These are phyloP conservation scores for Amphimedon queenslandica DNA, from an alignment of 37 sponge, comb jelly and placozoan species.

Conservation along the genomic window DNA sequence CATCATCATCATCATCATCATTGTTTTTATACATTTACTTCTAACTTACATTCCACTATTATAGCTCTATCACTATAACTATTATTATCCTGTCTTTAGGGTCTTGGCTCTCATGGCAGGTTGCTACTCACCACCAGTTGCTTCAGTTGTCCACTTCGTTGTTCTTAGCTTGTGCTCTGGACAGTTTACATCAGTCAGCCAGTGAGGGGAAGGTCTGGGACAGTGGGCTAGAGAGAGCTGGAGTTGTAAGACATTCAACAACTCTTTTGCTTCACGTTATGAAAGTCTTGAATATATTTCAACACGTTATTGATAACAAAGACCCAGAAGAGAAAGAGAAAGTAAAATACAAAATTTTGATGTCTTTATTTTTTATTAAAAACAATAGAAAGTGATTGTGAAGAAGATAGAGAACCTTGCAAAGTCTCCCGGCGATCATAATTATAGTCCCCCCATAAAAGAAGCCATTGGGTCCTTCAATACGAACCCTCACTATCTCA, in stretches of 20 bases:
- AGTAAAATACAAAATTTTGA: background rate
- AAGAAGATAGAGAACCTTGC: background rate
- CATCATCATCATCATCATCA: too few relatives aligned
- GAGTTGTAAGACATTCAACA: conserved; percentile 9
- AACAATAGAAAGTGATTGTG: background rate
- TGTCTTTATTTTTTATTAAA: background rate
- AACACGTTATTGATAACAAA: conserved; percentile 59
- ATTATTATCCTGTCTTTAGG: too few relatives aligned
- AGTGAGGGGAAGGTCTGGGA: conserved; percentile 3
- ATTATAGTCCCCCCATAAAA: background rate
- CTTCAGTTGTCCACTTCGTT: conserved; percentile 24
- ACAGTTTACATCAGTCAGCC: conserved; percentile 17
- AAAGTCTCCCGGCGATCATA: background rate
- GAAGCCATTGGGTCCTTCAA: conserved; percentile 45
- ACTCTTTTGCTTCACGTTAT: conserved; percentile 40
- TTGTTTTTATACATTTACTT: too few relatives aligned
- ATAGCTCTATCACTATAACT: too few relatives aligned
- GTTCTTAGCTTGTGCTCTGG: conserved; percentile 37
- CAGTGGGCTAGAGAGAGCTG: conserved; percentile 15
- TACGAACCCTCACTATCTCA: conserved; percentile 36
- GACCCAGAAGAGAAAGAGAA: conserved; percentile 40
- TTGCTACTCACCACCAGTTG: conserved; percentile 28
- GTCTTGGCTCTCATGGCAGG: conserved; percentile 25
- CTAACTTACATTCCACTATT: too few relatives aligned
- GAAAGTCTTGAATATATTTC: conserved; percentile 48